Conservation (phyloP, 2,113 vertebrate species). For the Origma solitaria region DNA sequence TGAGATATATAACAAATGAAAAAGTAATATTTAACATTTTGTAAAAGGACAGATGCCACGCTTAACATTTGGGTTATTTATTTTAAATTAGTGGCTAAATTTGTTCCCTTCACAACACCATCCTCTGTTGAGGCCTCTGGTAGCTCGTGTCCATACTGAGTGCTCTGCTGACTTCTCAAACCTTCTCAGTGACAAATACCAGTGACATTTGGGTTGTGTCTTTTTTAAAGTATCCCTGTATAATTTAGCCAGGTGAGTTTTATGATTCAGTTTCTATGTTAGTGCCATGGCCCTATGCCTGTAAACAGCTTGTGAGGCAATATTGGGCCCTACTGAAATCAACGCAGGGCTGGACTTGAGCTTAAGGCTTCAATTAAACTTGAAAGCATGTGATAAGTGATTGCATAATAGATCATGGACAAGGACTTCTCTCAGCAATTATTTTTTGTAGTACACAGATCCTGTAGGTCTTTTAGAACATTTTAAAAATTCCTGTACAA, state of each 20-base stretch:
- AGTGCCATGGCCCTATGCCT: neutral
- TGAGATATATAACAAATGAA: neutral
- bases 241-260: neutral
- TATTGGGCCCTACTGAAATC: neutral
- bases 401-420: neutral
- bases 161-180: neutral
- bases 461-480: neutral
- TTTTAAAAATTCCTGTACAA: neutral
- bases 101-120: neutral
- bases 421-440: neutral
- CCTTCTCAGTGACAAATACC: neutral
- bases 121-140: neutral
- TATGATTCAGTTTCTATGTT: neutral
- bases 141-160: neutral
- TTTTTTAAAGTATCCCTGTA: neutral
- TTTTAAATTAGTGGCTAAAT: neutral
- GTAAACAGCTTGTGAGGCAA: neutral
- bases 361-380: neutral
- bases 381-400: neutral
- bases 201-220: neutral
- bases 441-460: neutral
- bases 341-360: neutral
- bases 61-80: neutral
- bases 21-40: neutral
- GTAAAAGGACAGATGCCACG: neutral